Conservation (phyloP, 2,888 invertebrate species). For the Luperina testacea region DNA sequence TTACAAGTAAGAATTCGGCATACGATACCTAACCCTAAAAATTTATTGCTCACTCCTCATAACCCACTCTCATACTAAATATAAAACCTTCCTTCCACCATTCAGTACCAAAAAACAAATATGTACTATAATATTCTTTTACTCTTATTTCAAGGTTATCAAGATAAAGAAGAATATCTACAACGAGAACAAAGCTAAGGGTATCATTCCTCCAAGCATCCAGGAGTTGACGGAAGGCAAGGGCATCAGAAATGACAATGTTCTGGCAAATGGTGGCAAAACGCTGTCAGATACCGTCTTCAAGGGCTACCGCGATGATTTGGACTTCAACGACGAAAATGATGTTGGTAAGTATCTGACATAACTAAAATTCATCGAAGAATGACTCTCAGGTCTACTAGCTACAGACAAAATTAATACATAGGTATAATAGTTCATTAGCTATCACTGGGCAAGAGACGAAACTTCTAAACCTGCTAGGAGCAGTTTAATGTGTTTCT, state of each 20-base stretch:
- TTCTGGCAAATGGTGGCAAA: conserved; percentile 75
- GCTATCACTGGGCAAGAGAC: neutral
- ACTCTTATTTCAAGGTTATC: conserved; percentile 83
- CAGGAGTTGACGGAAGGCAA: conserved; percentile 79
- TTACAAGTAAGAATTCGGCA: neutral
- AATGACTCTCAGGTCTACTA: neutral
- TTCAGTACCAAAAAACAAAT: neutral
- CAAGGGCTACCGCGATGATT: conserved; percentile 93
- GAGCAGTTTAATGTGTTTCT: neutral
- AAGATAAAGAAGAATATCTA: conserved; percentile 91
- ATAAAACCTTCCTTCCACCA: neutral
- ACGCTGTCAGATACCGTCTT: conserved; percentile 88
- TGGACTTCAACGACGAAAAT: conserved; percentile 95
- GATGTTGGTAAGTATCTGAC: conserved; percentile 90
- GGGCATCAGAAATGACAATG: conserved; percentile 79
- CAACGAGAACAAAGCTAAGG: conserved; percentile 86
- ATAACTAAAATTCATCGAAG: neutral
- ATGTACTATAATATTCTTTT: neutral
- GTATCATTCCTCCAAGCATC: conserved; percentile 81
- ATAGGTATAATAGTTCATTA: neutral
- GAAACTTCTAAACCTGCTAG: neutral
- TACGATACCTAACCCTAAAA: neutral
- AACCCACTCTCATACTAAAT: neutral
- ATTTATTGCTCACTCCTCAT: neutral
- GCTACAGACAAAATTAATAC: neutral